These are phyloP conservation scores for Gonatopus flavifemur DNA, from an alignment of 1,140 invertebrate species.

Conservation along the genomic window DNA sequence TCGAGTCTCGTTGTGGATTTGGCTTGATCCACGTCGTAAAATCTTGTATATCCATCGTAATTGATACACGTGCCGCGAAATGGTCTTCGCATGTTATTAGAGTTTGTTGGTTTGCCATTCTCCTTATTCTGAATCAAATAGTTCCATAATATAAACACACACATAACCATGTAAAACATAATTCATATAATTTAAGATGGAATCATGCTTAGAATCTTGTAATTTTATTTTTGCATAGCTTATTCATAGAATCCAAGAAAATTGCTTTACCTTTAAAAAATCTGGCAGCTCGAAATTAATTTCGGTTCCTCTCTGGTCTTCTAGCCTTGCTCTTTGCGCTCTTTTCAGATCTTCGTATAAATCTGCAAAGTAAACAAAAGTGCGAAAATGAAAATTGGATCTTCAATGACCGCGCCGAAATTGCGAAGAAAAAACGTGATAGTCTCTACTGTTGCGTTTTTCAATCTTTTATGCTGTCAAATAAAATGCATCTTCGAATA, in stretches of 20 bases:
- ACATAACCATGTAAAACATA: background rate
- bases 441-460: no score
- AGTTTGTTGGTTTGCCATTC: slow-evolving; percentile 46
- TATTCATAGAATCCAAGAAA: no score
- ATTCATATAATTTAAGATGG: no score
- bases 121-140: slow-evolving; percentile 52
- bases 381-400: no score
- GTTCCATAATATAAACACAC: slow-evolving; percentile 25
- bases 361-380: slow-evolving; percentile 53
- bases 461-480: no score
- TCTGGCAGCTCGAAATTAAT: slow-evolving; percentile 81
- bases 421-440: no score
- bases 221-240: no score
- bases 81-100: slow-evolving; percentile 46
- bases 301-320: slow-evolving; percentile 81
- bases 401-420: no score
- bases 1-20: slow-evolving; percentile 18
- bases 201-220: no score
- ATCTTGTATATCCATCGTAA: slow-evolving; percentile 45
- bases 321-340: slow-evolving; percentile 72
- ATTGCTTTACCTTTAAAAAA: slow-evolving; percentile 66
- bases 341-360: slow-evolving; percentile 76
- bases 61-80: slow-evolving; percentile 31
- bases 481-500: no score
- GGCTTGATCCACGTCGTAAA: slow-evolving; percentile 49